Evolutionary conservation across 2,797 vertebrate species (phyloP).

Genomic region (Scolopax rusticola): DNA sequence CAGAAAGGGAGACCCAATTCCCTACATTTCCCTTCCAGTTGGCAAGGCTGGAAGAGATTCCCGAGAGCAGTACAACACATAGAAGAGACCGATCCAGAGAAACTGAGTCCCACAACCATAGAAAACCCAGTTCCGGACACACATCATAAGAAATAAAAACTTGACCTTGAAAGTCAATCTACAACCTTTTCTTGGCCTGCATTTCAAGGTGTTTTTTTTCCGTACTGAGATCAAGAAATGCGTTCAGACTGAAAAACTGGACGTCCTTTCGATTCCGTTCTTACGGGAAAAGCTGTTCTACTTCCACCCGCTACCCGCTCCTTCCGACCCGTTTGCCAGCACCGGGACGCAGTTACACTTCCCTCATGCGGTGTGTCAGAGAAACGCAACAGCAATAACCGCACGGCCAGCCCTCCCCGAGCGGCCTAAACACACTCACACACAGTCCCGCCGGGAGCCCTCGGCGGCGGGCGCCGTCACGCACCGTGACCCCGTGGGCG

Average conservation of each 20-base stretch:
- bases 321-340: fast-evolving
- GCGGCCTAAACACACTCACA: fast-evolving
- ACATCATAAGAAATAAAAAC: fast-evolving
- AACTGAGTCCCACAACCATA: fast-evolving
- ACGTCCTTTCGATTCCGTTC: fast-evolving
- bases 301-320: fast-evolving
- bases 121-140: neutral
- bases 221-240: neutral
- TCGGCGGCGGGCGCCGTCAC: fast-evolving
- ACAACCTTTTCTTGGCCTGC: neutral
- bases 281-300: neutral
- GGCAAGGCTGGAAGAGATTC: neutral
- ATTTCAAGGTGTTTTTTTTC: neutral
- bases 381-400: fast-evolving
- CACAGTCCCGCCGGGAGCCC: fast-evolving
- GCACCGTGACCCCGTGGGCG: neutral
- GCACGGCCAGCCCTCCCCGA: fast-evolving
- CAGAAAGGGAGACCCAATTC: neutral
- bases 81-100: neutral
- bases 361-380: fast-evolving
- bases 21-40: neutral
- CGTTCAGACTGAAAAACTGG: fast-evolving
- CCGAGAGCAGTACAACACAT: fast-evolving
- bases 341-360: fast-evolving
- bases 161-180: neutral